These are phyloP conservation scores for Xanthia togata DNA, from an alignment of 2,888 invertebrate species.

Conservation along the genomic window DNA sequence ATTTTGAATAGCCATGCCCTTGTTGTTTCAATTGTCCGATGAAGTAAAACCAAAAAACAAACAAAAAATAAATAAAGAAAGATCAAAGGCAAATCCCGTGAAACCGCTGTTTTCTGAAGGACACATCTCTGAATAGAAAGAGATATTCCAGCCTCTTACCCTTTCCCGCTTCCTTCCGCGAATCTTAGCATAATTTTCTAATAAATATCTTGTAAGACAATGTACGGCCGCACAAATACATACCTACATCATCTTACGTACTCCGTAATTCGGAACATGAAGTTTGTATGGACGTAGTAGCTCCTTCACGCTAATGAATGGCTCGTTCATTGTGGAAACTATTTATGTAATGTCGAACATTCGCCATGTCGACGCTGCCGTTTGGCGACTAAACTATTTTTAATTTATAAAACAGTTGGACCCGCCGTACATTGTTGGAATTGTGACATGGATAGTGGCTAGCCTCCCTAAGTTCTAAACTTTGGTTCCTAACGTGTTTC, in stretches of 20 bases:
- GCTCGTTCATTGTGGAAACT: slow-evolving; percentile 57
- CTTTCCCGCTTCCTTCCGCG: slow-evolving; percentile 10
- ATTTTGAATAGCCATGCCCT: not conserved
- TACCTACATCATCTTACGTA: slow-evolving; percentile 19
- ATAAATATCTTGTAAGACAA: slow-evolving; percentile 50
- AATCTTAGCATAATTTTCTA: slow-evolving; percentile 37
- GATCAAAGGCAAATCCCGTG: not conserved
- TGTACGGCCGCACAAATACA: slow-evolving; percentile 24
- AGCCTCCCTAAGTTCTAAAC: slow-evolving; percentile 30
- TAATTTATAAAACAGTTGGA: slow-evolving; percentile 58
- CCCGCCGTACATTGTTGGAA: slow-evolving; percentile 53
- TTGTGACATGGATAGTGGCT: slow-evolving; percentile 38
- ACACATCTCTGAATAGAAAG: slow-evolving; percentile 26
- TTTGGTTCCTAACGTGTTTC: slow-evolving; percentile 22
- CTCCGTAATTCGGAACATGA: slow-evolving; percentile 17
- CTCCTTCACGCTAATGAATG: slow-evolving; percentile 47
- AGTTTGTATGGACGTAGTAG: slow-evolving; percentile 49
- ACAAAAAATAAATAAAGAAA: not conserved
- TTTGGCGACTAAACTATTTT: slow-evolving; percentile 65
- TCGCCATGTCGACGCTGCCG: slow-evolving; percentile 29
- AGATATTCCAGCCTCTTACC: slow-evolving; percentile 8
- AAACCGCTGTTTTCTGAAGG: slow-evolving; percentile 7
- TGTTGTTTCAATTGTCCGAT: not conserved
- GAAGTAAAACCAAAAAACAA: not conserved
- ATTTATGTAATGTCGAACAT: slow-evolving; percentile 50